phyloP scores from a whole-genome alignment of 2,113 vertebrate species.

The Clupea harengus region DNA sequence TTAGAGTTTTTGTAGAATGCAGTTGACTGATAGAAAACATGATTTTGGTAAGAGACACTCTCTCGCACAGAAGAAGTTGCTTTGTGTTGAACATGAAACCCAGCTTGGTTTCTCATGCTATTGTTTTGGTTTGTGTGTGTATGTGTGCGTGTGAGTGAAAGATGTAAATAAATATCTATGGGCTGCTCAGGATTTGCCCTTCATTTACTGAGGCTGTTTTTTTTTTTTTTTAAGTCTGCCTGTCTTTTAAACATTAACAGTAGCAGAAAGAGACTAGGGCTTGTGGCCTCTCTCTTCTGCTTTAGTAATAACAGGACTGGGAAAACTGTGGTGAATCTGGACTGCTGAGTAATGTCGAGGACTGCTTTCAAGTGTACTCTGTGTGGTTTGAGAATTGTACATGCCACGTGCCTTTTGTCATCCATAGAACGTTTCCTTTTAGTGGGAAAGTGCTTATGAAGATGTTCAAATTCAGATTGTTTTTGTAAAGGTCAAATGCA shows the following conservation, averaged over 20 bases:
- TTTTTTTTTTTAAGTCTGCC: not conserved
- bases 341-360: not conserved
- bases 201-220: constrained; percentile 33
- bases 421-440: not conserved
- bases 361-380: not conserved
- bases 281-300: not conserved
- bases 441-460: not conserved
- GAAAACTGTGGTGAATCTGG: not conserved
- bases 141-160: constrained; percentile 52
- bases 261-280: constrained; percentile 31
- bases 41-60: constrained; percentile 45
- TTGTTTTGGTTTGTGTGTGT: constrained; percentile 32
- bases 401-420: not conserved
- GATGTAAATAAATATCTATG: constrained; percentile 69
- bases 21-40: constrained; percentile 47
- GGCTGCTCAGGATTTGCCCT: constrained; percentile 54
- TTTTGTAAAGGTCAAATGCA: not conserved
- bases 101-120: constrained; percentile 52
- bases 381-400: not conserved
- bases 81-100: constrained; percentile 52
- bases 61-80: constrained; percentile 28
- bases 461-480: not conserved
- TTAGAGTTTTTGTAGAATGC: constrained; percentile 43
- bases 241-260: constrained; percentile 37
- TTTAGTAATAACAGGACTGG: not conserved